A percentile compares a stretch with the other conserved stretches of the same genome.
Conservation (phyloP, 2,113 vertebrate species). For the Chrysemys picta region DNA sequence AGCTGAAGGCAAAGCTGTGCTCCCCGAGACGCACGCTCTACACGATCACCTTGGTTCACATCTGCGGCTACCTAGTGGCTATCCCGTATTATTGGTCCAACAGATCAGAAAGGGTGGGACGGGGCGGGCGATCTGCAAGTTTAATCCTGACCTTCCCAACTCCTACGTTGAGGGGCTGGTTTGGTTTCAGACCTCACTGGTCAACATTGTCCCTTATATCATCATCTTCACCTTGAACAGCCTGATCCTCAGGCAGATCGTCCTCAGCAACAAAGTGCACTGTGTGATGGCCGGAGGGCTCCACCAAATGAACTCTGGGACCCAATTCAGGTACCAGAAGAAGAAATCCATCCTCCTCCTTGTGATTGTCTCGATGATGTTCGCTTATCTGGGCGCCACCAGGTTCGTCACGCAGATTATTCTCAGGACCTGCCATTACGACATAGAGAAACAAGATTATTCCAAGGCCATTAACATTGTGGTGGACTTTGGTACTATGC, state of each 20-base stretch:
- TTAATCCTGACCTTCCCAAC: slow-evolving; percentile 37
- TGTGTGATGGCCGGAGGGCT: background rate
- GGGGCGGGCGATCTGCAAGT: slow-evolving; percentile 46
- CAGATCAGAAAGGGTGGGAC: slow-evolving; percentile 31
- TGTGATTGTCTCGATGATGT: slow-evolving; percentile 72
- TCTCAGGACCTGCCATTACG: slow-evolving; percentile 65
- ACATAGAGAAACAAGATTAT: slow-evolving; percentile 68
- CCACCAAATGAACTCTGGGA: background rate
- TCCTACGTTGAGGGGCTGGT: slow-evolving; percentile 66
- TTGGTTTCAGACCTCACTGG: slow-evolving; percentile 70
- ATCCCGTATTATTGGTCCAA: slow-evolving; percentile 77
- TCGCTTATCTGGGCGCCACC: slow-evolving; percentile 67
- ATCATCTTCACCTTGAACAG: slow-evolving; percentile 73
- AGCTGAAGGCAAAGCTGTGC: slow-evolving; percentile 62
- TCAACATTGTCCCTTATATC: slow-evolving; percentile 71
- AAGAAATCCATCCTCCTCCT: slow-evolving; percentile 74
- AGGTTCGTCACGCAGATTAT: slow-evolving; percentile 74
- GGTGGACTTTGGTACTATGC: slow-evolving; percentile 75
- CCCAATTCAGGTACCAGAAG: slow-evolving; percentile 58
- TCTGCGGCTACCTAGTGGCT: slow-evolving; percentile 59
- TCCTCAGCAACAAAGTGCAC: slow-evolving; percentile 65
- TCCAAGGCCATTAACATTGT: slow-evolving; percentile 64
- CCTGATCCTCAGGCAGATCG: slow-evolving; percentile 67
- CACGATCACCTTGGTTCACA: slow-evolving; percentile 48
- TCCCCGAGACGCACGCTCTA: slow-evolving; percentile 47